Conservation (phyloP, 2,888 invertebrate species). For the Minunthozetes semirufus region DNA sequence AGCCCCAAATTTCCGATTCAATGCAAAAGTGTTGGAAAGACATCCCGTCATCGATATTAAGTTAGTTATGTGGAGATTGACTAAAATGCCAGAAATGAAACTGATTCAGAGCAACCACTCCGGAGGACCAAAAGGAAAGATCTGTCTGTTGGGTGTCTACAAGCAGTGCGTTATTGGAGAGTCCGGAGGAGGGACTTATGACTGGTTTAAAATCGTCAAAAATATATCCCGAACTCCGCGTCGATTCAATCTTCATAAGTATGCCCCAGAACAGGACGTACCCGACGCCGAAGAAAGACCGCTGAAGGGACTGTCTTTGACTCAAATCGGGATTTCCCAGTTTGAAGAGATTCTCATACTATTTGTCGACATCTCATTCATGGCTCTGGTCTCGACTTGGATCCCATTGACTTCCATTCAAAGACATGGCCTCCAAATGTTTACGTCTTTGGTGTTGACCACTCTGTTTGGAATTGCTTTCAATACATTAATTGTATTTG, state of each 20-base stretch:
- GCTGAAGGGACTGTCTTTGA: background rate
- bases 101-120: background rate
- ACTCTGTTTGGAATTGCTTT: too few species aligned
- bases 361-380: background rate
- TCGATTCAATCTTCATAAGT: background rate
- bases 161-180: background rate
- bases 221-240: background rate
- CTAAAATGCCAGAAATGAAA: background rate
- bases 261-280: too few species aligned
- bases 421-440: too few species aligned
- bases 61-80: background rate
- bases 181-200: background rate
- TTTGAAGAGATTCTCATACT: background rate
- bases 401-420: too few species aligned
- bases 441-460: too few species aligned
- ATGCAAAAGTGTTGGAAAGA: background rate
- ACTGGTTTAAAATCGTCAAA: background rate
- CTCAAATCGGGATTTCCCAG: background rate
- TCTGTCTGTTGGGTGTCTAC: background rate
- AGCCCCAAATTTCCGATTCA: background rate
- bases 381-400: background rate
- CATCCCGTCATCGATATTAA: background rate
- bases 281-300: background rate
- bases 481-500: too few species aligned
- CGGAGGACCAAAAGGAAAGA: background rate